These are phyloP conservation scores for Sinocyclocheilus rhinocerous DNA, from an alignment of 2,113 vertebrate genomes.

Conservation along the genomic window DNA sequence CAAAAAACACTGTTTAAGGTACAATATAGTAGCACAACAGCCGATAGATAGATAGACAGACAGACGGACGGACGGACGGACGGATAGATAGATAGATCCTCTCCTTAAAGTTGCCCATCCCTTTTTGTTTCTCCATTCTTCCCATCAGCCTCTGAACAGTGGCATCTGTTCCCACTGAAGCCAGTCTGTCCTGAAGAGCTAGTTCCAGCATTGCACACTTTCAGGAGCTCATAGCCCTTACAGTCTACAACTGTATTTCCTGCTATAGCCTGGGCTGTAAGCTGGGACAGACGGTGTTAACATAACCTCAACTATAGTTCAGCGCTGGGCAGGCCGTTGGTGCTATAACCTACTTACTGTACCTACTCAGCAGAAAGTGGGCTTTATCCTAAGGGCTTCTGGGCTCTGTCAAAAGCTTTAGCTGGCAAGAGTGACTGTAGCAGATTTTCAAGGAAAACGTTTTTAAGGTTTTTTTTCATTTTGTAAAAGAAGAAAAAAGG, in stretches of 20 bases:
- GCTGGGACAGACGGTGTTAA: neutral
- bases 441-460: neutral
- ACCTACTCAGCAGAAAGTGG: neutral
- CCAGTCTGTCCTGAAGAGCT: neutral
- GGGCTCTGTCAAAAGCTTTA: neutral
- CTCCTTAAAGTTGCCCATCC: neutral
- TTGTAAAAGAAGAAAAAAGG: neutral
- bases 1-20: no score
- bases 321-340: no score
- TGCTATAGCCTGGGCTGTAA: neutral
- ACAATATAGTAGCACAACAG: no score
- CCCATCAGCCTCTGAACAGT: neutral
- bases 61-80: no score
- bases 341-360: neutral
- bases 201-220: neutral
- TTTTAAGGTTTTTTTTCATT: neutral
- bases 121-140: neutral
- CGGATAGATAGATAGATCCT: no score
- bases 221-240: neutral
- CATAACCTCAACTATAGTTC: neutral
- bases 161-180: neutral
- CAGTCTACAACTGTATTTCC: neutral
- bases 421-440: neutral
- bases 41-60: no score
- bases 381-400: neutral